phyloP scores from a whole-genome alignment of 1,140 invertebrate genomes.

The Asbolus verrucosus region DNA sequence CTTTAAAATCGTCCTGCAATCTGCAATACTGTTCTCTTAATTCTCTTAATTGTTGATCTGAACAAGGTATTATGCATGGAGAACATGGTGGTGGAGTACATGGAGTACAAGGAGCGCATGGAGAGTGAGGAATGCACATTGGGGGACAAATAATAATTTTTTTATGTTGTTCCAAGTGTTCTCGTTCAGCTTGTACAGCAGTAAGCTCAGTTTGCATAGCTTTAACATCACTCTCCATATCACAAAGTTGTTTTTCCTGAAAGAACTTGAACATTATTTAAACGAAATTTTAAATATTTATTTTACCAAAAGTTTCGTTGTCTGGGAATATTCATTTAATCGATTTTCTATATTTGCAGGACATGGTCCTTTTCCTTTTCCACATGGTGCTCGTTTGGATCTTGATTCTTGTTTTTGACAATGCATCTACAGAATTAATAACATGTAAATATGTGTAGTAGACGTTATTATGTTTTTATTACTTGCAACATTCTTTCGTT shows the following conservation, averaged over 20 bases:
- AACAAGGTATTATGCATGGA: constrained; percentile 8
- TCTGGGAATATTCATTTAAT: constrained; percentile 60
- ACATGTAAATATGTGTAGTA: no score
- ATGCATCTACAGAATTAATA: no score
- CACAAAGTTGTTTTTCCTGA: constrained; percentile 71
- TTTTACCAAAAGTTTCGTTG: constrained; percentile 58
- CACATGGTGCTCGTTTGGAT: constrained; percentile 55
- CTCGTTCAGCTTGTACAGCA: constrained; percentile 70
- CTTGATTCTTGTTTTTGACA: constrained; percentile 4
- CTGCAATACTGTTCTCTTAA: constrained; percentile 69
- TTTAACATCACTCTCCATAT: constrained; percentile 73
- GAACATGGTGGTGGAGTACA: constrained; percentile 18
- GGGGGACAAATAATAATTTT: constrained; percentile 36
- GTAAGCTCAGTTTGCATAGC: constrained; percentile 72
- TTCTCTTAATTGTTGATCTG: constrained; percentile 66
- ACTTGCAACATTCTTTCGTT: constrained; percentile 56
- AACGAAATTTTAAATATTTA: constrained; percentile 5
- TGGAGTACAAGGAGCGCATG: constrained; percentile 51
- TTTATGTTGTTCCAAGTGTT: constrained; percentile 68
- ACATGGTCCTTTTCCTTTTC: constrained; percentile 56
- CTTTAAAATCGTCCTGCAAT: constrained; percentile 71
- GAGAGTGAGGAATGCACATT: constrained; percentile 31
- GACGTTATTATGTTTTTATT: constrained; percentile 21
- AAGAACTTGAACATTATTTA: constrained; percentile 20
- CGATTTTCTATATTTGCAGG: constrained; percentile 59